Evolutionary conservation across 37 sponge, comb jelly and placozoan species (phyloP).

Genomic region (Aplysina aerophoba): DNA sequence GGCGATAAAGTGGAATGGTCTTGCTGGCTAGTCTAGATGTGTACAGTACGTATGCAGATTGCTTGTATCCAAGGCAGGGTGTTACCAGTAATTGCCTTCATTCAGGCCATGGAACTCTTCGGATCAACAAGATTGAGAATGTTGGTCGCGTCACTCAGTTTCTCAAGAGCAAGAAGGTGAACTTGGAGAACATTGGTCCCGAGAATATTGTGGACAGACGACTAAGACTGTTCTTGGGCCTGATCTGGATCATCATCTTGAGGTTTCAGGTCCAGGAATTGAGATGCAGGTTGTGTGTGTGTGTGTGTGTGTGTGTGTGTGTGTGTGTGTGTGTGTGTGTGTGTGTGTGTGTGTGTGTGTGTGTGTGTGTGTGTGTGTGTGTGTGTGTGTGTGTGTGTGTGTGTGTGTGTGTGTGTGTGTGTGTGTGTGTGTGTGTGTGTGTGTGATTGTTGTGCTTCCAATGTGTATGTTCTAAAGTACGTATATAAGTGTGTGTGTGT

Average conservation of each 20-base stretch:
- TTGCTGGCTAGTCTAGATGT: too few species aligned
- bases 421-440: constrained; percentile 36
- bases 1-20: too few species aligned
- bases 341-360: constrained; percentile 18
- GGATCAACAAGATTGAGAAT: constrained; percentile 96
- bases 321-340: constrained; percentile 32
- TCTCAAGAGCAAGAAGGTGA: constrained; percentile 88
- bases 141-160: constrained; percentile 81
- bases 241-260: constrained; percentile 95
- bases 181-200: constrained; percentile 88
- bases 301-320: constrained; percentile 37
- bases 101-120: constrained; percentile 73
- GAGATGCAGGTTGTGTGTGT: neutral
- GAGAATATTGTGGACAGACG: constrained; percentile 97
- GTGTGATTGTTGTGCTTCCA: neutral
- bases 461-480: constrained; percentile 4
- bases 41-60: too few species aligned
- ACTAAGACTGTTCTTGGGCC: constrained; percentile 85
- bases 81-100: too few species aligned
- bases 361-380: constrained; percentile 11
- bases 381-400: neutral
- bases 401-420: constrained; percentile 15
- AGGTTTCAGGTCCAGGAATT: constrained; percentile 58
- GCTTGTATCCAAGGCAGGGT: too few species aligned
- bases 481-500: constrained; percentile 29